Percentiles rank a stretch among this genome's conserved stretches.
These are phyloP conservation scores for Deilephila elpenor DNA, from an alignment of 2,888 invertebrate genomes.

Conservation along the genomic window DNA sequence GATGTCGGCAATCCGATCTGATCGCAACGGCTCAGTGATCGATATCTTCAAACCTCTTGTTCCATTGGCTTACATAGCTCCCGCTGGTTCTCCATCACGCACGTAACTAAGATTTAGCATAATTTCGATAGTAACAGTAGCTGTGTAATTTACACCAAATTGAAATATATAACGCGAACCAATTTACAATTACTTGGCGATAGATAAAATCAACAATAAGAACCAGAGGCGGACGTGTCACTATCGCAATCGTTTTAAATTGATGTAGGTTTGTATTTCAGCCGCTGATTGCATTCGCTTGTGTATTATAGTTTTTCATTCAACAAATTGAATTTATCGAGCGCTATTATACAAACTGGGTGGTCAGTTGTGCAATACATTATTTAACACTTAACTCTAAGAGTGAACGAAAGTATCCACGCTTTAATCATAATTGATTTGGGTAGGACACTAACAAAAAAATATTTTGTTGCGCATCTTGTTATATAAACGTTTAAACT, in stretches of 20 bases:
- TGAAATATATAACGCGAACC: constrained; percentile 28
- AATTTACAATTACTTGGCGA: constrained; percentile 36
- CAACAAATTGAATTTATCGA: constrained; percentile 54
- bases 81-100: constrained; percentile 36
- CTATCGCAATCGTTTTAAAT: constrained; percentile 42
- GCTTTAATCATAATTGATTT: constrained; percentile 52
- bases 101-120: constrained; percentile 34
- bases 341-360: constrained; percentile 37
- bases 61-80: constrained; percentile 50
- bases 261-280: constrained; percentile 40
- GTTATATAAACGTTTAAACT: constrained; percentile 47
- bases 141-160: constrained; percentile 37
- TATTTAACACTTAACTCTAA: constrained; percentile 50
- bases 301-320: constrained; percentile 32
- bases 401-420: constrained; percentile 56
- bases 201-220: constrained; percentile 36
- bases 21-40: constrained; percentile 46
- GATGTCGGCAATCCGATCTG: constrained; percentile 52
- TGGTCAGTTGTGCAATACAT: constrained; percentile 58
- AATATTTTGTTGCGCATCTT: constrained; percentile 46
- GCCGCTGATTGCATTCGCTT: constrained; percentile 42
- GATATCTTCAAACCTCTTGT: constrained; percentile 50
- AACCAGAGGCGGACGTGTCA: constrained; percentile 33
- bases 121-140: constrained; percentile 33
- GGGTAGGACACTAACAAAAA: constrained; percentile 50